Base-by-base conservation (phyloP, 1,140 invertebrate species). In the Riptortus pedestris region DNA sequence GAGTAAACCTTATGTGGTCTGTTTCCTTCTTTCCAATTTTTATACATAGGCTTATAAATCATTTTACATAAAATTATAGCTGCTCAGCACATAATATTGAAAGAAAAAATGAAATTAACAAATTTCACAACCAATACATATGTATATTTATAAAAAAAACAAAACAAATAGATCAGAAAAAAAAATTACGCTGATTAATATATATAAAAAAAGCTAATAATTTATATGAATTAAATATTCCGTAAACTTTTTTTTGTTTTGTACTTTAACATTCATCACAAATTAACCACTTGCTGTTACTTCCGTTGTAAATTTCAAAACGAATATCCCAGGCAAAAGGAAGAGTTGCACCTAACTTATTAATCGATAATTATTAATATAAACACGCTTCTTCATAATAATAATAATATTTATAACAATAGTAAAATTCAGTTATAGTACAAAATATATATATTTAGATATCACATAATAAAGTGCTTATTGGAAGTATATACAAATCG, bases 381-480 rank as follows among this genome's bases (percentile, higher is more conserved):
- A 48, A 12, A 62, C 18, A 48, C 31, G 51, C 27, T 48, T 48
- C 14, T 28, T 47, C 47, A 45, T 62, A 28, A 43, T 45, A 62
- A 29, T 31, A 47, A 24, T 29, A 62, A 62, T 51, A 22, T 24
- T 48, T 20, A 51, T 62, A 62, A 48, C 24, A 61, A 61, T 27
- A 61, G 31, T 60, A 33, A 33, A 43, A 22, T 47, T 28, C 43
- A 45, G 31, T 43, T 45, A 47, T 61, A 38, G 20, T 61, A 61
- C 31, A 61, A 61, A 45, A 47, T 61, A 61, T 61, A 47, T 61
- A 43, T 45, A 43, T 47, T 47, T 47, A 61, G 43, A 61, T 61
- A 61, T 61, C 60, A 61, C 60, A 61, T 61, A 61, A 61, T 61
- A 28, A 61, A 61, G 33, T 61, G 60, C 60, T 61, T 45, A 43